phyloP scores from a whole-genome alignment of 2,113 vertebrate genomes.

The Vicugna pacos region DNA sequence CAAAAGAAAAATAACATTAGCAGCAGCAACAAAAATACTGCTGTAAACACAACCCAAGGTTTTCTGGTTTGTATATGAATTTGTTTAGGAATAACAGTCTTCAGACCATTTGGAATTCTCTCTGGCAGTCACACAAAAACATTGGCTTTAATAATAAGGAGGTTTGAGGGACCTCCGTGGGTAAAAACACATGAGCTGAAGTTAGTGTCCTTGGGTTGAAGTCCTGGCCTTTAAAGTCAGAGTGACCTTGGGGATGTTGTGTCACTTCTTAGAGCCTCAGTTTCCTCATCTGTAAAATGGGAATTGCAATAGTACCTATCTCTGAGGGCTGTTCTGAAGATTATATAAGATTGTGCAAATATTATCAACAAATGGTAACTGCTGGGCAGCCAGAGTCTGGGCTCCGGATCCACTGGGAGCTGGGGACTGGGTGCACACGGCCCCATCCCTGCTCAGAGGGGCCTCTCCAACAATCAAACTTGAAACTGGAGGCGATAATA shows the following conservation, averaged over 20 bases:
- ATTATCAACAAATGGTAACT: not conserved
- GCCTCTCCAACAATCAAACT: not conserved
- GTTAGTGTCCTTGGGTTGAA: not conserved
- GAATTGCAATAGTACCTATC: not conserved
- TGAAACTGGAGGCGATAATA: not conserved
- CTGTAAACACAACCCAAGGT: not conserved
- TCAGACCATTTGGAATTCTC: not conserved
- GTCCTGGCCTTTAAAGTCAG: not conserved
- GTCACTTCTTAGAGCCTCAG: not conserved
- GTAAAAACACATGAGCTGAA: not conserved
- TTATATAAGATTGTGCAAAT: rapidly evolving
- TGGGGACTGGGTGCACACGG: not conserved
- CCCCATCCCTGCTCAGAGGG: not conserved
- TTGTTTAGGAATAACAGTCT: not conserved
- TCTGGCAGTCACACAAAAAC: not conserved
- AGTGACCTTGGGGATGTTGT: not conserved
- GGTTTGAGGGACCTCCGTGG: not conserved
- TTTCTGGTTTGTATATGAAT: not conserved
- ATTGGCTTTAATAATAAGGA: not conserved
- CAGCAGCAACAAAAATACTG: no score
- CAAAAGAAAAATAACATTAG: not conserved
- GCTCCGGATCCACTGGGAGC: not conserved
- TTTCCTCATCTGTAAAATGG: conserved; percentile 47
- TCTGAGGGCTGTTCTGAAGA: rapidly evolving
- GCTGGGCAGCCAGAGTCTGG: not conserved